Percentiles rank a stretch among this genome's conserved stretches.
Conservation (phyloP, 2,113 vertebrate species). For the Podarcis cretensis region DNA sequence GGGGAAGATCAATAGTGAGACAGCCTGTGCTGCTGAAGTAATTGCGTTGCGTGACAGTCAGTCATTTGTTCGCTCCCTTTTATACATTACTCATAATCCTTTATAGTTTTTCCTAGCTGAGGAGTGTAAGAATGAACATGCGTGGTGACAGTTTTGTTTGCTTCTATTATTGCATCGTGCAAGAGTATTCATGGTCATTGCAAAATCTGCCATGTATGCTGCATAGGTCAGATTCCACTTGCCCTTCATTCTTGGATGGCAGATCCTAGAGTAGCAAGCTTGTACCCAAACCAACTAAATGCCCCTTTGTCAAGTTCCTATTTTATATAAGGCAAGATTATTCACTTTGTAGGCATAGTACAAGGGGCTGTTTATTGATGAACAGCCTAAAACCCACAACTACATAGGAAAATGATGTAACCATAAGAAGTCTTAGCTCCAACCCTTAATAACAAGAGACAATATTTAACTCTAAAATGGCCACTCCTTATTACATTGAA, state of each 20-base stretch:
- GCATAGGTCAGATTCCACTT: not conserved
- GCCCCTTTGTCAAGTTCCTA: too few relatives aligned
- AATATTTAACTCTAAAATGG: too few relatives aligned
- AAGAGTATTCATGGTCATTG: not conserved
- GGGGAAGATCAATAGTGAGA: conserved; percentile 42
- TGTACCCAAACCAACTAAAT: not conserved
- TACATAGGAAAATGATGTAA: too few relatives aligned
- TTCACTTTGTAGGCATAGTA: too few relatives aligned
- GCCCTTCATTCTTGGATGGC: not conserved
- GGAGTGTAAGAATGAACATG: not conserved
- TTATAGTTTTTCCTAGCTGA: not conserved
- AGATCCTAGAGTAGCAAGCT: not conserved
- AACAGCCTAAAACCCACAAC: too few relatives aligned
- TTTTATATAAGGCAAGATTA: too few relatives aligned
- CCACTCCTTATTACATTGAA: not conserved
- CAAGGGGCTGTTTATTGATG: too few relatives aligned
- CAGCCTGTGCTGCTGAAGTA: conserved; percentile 18
- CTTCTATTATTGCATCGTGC: not conserved
- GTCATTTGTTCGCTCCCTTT: not conserved
- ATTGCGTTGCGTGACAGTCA: conserved; percentile 5
- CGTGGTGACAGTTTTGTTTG: not conserved
- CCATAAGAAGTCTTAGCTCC: too few relatives aligned
- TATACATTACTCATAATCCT: not conserved
- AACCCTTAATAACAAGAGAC: too few relatives aligned
- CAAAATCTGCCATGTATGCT: not conserved